These are phyloP conservation scores for Sylvia borin DNA, from an alignment of 2,797 vertebrate genomes.

Conservation along the genomic window DNA sequence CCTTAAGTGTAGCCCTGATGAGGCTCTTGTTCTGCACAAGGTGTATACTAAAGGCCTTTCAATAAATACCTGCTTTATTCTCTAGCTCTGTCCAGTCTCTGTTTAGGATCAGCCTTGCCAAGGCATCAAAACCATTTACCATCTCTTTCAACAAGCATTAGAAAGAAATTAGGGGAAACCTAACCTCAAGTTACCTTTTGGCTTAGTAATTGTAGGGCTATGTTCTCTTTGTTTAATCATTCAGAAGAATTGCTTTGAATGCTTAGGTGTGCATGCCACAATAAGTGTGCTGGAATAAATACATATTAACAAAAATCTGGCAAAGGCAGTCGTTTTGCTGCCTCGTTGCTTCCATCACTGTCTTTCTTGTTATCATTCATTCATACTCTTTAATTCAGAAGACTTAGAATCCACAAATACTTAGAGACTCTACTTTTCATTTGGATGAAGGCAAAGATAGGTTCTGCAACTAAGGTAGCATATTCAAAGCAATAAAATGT, in stretches of 20 bases:
- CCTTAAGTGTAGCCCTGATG: too few species aligned
- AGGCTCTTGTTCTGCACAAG: too few species aligned
- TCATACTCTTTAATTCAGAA: conserved; percentile 11
- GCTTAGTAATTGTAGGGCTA: background rate
- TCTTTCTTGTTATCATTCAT: background rate
- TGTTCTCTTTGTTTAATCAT: background rate
- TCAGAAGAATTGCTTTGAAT: background rate
- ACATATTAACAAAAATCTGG: background rate
- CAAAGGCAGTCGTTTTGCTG: background rate
- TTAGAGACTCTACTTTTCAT: background rate
- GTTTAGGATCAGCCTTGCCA: too few species aligned
- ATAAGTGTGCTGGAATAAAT: background rate
- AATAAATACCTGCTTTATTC: too few species aligned
- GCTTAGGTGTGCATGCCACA: background rate
- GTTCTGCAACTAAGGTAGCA: background rate
- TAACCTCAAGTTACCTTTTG: background rate
- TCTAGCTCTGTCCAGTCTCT: too few species aligned
- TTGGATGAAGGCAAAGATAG: background rate
- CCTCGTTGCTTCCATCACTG: conserved; percentile 15
- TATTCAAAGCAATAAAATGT: background rate
- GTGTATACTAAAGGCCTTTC: too few species aligned
- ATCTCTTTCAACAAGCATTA: background rate
- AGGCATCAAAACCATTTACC: background rate
- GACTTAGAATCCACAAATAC: background rate
- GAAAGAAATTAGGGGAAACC: background rate